Evolutionary conservation across 2,113 vertebrate species (phyloP).

Genomic region (Hyla sarda): DNA sequence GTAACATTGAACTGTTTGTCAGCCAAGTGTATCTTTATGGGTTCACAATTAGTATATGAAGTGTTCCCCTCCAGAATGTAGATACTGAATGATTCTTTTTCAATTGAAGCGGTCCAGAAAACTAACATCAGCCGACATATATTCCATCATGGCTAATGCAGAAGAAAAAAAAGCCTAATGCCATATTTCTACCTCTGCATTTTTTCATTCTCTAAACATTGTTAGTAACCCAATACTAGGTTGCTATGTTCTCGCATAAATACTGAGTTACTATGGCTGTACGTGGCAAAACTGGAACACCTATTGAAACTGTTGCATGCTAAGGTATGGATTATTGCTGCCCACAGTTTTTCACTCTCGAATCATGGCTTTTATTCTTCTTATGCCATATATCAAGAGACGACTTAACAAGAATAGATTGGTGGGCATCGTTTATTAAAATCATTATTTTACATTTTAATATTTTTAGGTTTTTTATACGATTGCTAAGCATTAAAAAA

Average conservation of each 20-base stretch:
- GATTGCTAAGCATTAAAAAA: too few relatives aligned
- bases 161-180: not conserved
- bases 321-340: not conserved
- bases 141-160: not conserved
- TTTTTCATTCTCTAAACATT: conserved; percentile 26
- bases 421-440: not conserved
- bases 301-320: not conserved
- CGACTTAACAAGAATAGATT: too few relatives aligned
- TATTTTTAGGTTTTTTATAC: too few relatives aligned
- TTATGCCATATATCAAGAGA: not conserved
- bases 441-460: too few relatives aligned
- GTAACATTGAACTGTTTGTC: not conserved
- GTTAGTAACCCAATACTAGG: not conserved
- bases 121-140: not conserved
- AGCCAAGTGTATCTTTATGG: not conserved
- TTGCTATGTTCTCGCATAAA: conserved; percentile 37
- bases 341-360: not conserved
- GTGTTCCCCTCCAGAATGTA: not conserved
- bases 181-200: not conserved
- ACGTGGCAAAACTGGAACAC: conserved; percentile 19
- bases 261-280: conserved; percentile 38
- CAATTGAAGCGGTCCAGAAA: not conserved
- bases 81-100: not conserved
- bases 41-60: not conserved
- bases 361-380: not conserved